Evolutionary conservation across 2,113 vertebrate species (phyloP), one percentile per base, ranked within the genome.

Genomic region (Ondatra zibethicus): DNA sequence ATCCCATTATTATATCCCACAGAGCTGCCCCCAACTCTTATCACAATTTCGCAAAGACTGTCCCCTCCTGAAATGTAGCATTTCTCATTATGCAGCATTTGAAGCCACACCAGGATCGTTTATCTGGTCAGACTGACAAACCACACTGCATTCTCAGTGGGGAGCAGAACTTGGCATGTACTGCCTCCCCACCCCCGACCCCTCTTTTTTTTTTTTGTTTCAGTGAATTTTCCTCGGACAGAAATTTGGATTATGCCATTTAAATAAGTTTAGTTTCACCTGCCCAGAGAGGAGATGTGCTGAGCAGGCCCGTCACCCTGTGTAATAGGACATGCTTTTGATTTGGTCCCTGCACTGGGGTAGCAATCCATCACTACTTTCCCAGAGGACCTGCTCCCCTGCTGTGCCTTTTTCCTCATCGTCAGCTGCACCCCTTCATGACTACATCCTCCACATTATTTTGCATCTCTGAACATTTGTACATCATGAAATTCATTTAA

Each of bases 1-100:
- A 97, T 98, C 97, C 97, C 97, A 98, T 98, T 98, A 98, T 92
- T 98, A 98, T 98, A 97, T 96, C 94, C 80, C 39, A 33, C 95
- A 98, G 97, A 95, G 95, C 97, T 95, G 95, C 68, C 81, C 92
- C 96, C 93, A 96, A 88, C 23, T 92, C 91, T 97, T 98, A 97
- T 97, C 97, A 98, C 98, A 98, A 94, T 97, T 95, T 97, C 96
- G 96, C 78, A 97, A 97, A 98, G 66, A 98, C 95, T 42, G 93
- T 95, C 92, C 87, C 89, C 63, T 97, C 89, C 96, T 97, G 58
- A 98, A 98, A 98, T 97, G 92, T 88, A 97, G 73, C 86, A 96
- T 93, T 91, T 97, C 98, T 98, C 97, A 97, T 97, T 98, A 97
- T 89, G 91, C 94, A 95, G 91, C 86, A 84, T 97, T 98, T 98